Evolutionary conservation across 2,113 vertebrate species (phyloP), one percentile per base, ranked within the genome.

Genomic region (Picathartes gymnocephalus): DNA sequence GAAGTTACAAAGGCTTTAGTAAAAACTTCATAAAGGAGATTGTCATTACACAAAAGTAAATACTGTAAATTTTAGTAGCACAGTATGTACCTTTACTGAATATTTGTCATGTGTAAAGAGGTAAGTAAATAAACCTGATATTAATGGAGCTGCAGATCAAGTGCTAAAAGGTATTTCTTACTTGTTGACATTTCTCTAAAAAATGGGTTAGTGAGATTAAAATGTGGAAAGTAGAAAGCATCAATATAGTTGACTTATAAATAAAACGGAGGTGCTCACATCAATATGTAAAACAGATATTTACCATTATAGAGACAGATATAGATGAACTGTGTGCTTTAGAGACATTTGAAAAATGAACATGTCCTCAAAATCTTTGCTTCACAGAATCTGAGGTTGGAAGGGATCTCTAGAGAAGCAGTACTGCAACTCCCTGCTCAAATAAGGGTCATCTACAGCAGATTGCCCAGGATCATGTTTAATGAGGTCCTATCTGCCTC

Each of bases 101-200:
- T 70, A 91, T 89, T 73, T 89, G 45, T 81, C 56, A 66, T 58
- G 20, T 48, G 54, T 70, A 81, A 91, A 91, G 69, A 84, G 21
- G 27, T 66, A 73, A 62, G 81, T 91, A 93, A 95, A 92, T 74
- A 93, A 90, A 90, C 28, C 18, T 74, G 51, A 20, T 81, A 85
- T 84, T 92, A 94, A 90, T 65, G 53, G 60, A 87, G 47, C 18
- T 87, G 50, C 39, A 91, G 69, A 95, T 89, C 56, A 78, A 91
- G 70, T 62, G 30, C 51, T 89, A 91, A 87, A 83, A 81, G 61
- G 12, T 81, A 81, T 78, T 86, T 91, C 56, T 83, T 68, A 47
- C 18, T 69, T 90, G 69, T 58, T 94, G 88, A 81, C 69, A n/a
- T 53, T 73, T 53, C 54, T 89, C 25, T 91, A 39, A 90, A 94